Conservation (phyloP, 2,113 vertebrate genomes). For the Cercocebus atys region DNA sequence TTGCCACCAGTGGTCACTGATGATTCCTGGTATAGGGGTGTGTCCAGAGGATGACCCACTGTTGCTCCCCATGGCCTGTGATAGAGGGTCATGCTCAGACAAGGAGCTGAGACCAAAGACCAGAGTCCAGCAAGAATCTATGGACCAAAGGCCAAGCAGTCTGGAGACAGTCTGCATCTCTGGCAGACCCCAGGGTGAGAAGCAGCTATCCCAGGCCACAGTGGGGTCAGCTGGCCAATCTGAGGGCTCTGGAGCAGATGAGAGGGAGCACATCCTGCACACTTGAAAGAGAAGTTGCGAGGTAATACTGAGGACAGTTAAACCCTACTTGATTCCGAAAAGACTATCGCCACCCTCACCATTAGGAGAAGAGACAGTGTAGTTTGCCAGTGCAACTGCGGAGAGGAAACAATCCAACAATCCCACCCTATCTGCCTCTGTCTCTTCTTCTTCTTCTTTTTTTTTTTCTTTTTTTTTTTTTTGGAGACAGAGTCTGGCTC, state of each 20-base stretch:
- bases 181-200: neutral
- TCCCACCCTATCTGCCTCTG: neutral
- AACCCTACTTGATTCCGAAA: neutral
- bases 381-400: neutral
- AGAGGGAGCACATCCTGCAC: neutral
- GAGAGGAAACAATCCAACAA: neutral
- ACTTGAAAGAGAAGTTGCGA: neutral
- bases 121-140: neutral
- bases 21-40: fast-evolving
- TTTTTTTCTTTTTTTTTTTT: too few species aligned
- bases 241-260: neutral
- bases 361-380: neutral
- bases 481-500: too few species aligned
- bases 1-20: neutral
- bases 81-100: neutral
- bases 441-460: neutral
- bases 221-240: too few species aligned
- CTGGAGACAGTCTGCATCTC: neutral
- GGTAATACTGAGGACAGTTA: neutral
- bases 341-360: neutral
- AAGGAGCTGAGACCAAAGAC: neutral
- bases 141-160: neutral
- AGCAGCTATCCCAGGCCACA: neutral
- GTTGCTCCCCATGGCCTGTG: neutral
- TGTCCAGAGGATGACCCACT: neutral